Conservation (phyloP, 2,797 vertebrate species). For the Sebastes umbrosus region DNA sequence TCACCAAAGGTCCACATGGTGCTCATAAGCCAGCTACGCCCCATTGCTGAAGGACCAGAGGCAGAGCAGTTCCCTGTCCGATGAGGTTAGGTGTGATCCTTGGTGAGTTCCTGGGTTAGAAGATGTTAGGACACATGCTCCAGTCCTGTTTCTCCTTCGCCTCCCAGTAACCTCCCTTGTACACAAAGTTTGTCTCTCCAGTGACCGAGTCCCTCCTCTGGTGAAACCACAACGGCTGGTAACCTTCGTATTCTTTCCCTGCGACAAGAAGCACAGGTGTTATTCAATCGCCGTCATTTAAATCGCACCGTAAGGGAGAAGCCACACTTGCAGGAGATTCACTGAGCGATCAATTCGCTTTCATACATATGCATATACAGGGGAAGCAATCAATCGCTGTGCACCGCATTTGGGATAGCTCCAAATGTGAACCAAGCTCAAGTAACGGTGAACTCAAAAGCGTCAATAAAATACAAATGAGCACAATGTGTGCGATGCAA, state of each 20-base stretch:
- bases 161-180: constrained; percentile 99
- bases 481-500: not conserved
- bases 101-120: constrained; percentile 81
- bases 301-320: constrained; percentile 6
- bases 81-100: constrained; percentile 50
- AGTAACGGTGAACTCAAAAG: constrained; percentile 6
- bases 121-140: constrained; percentile 92
- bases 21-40: constrained; percentile 43
- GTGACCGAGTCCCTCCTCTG: constrained; percentile 89
- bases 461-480: constrained; percentile 7
- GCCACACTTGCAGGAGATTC: constrained; percentile 46
- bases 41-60: constrained; percentile 36
- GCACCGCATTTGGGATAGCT: constrained; percentile 39
- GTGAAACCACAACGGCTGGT: constrained; percentile 94
- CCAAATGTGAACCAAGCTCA: constrained; percentile 28
- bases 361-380: constrained; percentile 30
- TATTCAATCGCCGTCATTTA: not conserved
- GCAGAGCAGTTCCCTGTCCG: constrained; percentile 39
- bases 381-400: constrained; percentile 34
- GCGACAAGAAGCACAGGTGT: constrained; percentile 38
- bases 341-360: constrained; percentile 21
- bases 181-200: constrained; percentile 90
- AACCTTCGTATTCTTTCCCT: constrained; percentile 91
- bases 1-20: constrained; percentile 57
- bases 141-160: constrained; percentile 93